Evolutionary conservation across 92 coral and sea anemone species (phyloP).

Genomic region (Epizoanthus ramosus): DNA sequence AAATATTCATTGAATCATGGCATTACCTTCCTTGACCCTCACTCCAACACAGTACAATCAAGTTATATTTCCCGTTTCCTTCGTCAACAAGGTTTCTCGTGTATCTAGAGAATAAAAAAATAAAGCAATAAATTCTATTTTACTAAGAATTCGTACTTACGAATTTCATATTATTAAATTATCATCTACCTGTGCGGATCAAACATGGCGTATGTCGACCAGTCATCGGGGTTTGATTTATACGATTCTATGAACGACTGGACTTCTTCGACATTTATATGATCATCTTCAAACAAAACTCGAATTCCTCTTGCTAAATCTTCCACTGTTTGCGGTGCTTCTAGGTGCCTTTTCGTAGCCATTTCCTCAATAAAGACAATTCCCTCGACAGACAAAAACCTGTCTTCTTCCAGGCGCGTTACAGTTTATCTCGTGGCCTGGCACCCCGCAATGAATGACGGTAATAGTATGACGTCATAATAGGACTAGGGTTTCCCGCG

Average conservation of each 20-base stretch:
- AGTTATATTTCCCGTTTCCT: constrained; percentile 95
- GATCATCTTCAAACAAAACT: constrained; percentile 73
- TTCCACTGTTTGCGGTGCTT: constrained; percentile 66
- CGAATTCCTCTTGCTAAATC: constrained; percentile 75
- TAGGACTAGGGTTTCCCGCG: not conserved
- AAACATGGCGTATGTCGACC: constrained; percentile 87
- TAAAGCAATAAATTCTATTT: not conserved
- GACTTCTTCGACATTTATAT: constrained; percentile 82
- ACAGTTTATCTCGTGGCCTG: too few relatives aligned
- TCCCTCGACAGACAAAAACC: not conserved
- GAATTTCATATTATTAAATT: not conserved
- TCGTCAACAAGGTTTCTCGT: constrained; percentile 95
- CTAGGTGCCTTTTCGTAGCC: constrained; percentile 59
- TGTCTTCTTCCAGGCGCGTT: not conserved
- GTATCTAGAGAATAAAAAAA: constrained; percentile 57
- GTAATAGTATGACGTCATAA: constrained; percentile 22
- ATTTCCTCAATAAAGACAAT: constrained; percentile 16
- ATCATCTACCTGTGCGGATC: constrained; percentile 80
- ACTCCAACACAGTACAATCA: constrained; percentile 95
- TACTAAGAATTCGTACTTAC: not conserved
- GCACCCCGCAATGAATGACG: not conserved
- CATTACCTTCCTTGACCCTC: constrained; percentile 97
- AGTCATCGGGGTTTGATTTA: constrained; percentile 77
- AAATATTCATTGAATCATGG: too few relatives aligned
- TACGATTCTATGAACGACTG: constrained; percentile 76